Conservation (phyloP, 2,888 invertebrate species). For the Xylophagus ater region DNA sequence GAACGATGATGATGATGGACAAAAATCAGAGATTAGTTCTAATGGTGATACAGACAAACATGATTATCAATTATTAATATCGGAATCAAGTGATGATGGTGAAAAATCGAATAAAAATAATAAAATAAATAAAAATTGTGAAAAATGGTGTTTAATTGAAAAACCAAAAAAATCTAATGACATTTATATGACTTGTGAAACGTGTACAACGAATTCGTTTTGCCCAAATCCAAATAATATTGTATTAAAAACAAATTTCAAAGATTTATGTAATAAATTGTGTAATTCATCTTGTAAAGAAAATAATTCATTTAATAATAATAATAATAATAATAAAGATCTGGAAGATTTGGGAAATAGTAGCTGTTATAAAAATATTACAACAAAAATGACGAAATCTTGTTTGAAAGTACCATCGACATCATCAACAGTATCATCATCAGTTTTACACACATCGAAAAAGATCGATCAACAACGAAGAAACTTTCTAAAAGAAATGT, state of each 20-base stretch:
- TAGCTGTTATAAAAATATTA: too few species aligned
- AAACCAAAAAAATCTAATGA: too few species aligned
- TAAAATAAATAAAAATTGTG: too few species aligned
- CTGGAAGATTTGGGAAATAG: slow-evolving; percentile 4
- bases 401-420: slow-evolving; percentile 18
- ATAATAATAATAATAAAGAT: background rate
- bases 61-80: slow-evolving; percentile 21
- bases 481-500: slow-evolving; percentile 24
- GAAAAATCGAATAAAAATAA: background rate
- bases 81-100: slow-evolving; percentile 20
- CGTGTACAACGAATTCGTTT: background rate
- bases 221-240: too few species aligned
- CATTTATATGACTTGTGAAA: background rate
- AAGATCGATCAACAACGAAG: slow-evolving; percentile 25
- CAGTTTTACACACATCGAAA: too few species aligned
- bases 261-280: slow-evolving; percentile 30
- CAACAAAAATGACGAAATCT: too few species aligned
- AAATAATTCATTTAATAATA: too few species aligned
- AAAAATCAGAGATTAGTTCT: slow-evolving; percentile 14
- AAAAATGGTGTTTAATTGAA: too few species aligned
- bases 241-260: slow-evolving; percentile 22
- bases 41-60: slow-evolving; percentile 19
- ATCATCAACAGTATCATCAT: too few species aligned
- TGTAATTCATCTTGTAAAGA: slow-evolving; percentile 29
- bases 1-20: too few species aligned